Base-by-base conservation (phyloP, 1,140 invertebrate genomes). In the Kradibia gibbosae region DNA sequence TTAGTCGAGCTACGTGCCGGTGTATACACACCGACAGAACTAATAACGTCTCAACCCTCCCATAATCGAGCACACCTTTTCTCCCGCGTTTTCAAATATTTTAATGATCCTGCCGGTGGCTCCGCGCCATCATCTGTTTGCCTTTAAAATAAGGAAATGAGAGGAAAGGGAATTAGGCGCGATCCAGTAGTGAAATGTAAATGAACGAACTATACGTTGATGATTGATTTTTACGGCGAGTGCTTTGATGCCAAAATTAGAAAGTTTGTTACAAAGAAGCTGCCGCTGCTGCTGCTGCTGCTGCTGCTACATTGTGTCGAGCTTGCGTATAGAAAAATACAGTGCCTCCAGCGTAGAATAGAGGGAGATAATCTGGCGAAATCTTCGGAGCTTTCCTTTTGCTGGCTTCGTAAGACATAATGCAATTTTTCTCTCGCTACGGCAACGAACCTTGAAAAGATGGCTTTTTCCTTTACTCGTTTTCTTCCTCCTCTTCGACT, bases 401-500 rank as follows among this genome's bases (percentile, higher is more conserved):
- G 36, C 48, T 25, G 62, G 48, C 39, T 45, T 42, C 42, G 17
- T 31, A 17, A 42, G 48, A 1, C 36, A 17, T 53, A 55, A 10
- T 48, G 53, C 39, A 72, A 78, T 78, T 82, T 82, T 31, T 75
- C 65, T 73, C 53, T 50, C 48, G 78, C 72, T 78, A 50, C 5
- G 2, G 25, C 60, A 25, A 42, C 48, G 20, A 39, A 62, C 55
- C 57, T 72, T 17, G 67, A 79, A 39, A 45, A 7, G 53, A n/a
- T n/a, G n/a, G n/a, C n/a, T n/a, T n/a, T n/a, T n/a, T n/a, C 36
- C 45, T 50, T 53, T 79, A 25, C 31, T 60, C 72, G 7, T 28
- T 48, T 39, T 20, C 34, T 17, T 0, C 3, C 3, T 48, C 34
- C 11, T 31, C n/a, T 20, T 55, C 15, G 39, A 4, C 11, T 60